Evolutionary conservation across 2,888 invertebrate genomes (phyloP), one percentile per base, ranked within the genome.

Genomic region (Clusia tigrina): DNA sequence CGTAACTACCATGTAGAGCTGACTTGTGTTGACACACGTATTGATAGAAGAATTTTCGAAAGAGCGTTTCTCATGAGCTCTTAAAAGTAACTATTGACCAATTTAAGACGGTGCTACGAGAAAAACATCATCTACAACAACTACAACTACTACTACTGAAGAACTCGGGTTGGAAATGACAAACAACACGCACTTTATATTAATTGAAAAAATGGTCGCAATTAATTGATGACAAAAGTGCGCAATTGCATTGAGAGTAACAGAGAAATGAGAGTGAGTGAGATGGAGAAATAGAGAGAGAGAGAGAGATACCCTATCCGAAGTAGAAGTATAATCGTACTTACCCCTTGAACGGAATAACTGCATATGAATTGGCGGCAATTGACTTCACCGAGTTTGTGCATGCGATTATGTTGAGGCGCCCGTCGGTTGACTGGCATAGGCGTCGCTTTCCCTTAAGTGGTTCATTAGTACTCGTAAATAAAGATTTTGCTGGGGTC

Each of bases 141-240:
- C n/a, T n/a, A n/a, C n/a, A n/a, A n/a, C n/a, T n/a, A n/a, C n/a
- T n/a, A n/a, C n/a, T n/a, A n/a, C n/a, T n/a, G n/a, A n/a, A n/a
- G n/a, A 15, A n/a, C n/a, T 15, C n/a, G 20, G 22, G 5, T 15
- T 18, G 15, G 22, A 48, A 5, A 2, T 48, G 22, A 22, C 22
- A 48, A 32, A 22, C 22, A 3, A 38, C 54, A 59, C 59, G 59
- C 54, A 59, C 54, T 59, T 58, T 17, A 26, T 18, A 58, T 58
- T 52, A 53, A 60, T 60, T 23, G 42, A 56, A 48, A 48, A 3
- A 18, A 26, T 55, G 55, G 54, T 55, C 22, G 37, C 23, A 48
- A 32, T 60, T 60, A 55, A 60, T 60, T 60, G 55, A 54, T 48
- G 46, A 54, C 17, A 54, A 52, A 54, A 54, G 17, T 60, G 32